Base-by-base conservation (phyloP, 2,797 vertebrate genomes). In the Ceyx erithaca region DNA sequence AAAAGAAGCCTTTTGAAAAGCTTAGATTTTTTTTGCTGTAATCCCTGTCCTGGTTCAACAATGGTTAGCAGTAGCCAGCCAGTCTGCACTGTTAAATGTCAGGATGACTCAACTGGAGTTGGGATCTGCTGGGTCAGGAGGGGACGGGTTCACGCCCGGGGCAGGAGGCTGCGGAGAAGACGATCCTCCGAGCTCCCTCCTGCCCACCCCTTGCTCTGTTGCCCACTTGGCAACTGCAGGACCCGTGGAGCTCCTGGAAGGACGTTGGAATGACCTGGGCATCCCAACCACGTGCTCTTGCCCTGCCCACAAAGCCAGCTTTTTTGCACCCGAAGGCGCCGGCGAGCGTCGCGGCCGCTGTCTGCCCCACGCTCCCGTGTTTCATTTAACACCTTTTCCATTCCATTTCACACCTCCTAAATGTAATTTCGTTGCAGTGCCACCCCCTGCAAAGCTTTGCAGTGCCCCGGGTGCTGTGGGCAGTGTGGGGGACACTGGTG, bases 71-170 rank as follows among this genome's bases (percentile, higher is more conserved):
- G 80, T 48, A 55, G 64, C 86, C 35, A 12, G 70, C 12, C 67
- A 25, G 83, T 55, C 89, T 72, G 89, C 4, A 1, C 94, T 40
- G 70, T 51, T 87, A 62, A 89, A 83, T 55, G 79, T 81, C 69
- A 69, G 51, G 23, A 57, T 97, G 96, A 97, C 80, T 96, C 95
- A 95, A 70, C 5, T 73, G 54, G 48, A 30, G 57, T 7, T 71
- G 89, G 81, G 84, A 82, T 85, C 89, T 82, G 86, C 81, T 85
- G 91, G 93, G 91, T 89, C 92, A 85, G 78, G 71, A 93, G 91
- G 91, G 59, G 82, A 77, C 2, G 0, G 95, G 95, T 87, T 96
- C 95, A 94, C 1, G 23, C 40, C 61, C 3, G 4, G 96, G 93
- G 75, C 95, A 92, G 5, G 4, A 66, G 85, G 85, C 92, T 89